Percentiles rank a stretch among this genome's conserved stretches.
These are phyloP conservation scores for Catalaphyllia jardinei DNA, from an alignment of 64 coral and sea anemone genomes.

Conservation along the genomic window DNA sequence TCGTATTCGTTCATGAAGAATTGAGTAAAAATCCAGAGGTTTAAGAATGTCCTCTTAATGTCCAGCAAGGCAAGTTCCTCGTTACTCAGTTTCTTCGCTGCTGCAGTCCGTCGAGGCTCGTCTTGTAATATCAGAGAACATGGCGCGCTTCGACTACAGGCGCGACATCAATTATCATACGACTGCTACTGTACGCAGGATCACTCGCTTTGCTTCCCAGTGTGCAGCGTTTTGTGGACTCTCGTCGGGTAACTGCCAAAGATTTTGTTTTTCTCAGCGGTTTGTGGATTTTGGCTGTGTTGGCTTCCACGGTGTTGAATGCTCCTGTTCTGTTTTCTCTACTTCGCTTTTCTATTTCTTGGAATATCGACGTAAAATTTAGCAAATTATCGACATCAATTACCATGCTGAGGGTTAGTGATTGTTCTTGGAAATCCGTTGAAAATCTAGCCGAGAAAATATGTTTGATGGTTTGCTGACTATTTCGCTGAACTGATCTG, in stretches of 20 bases:
- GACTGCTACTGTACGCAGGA: neutral
- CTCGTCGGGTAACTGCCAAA: neutral
- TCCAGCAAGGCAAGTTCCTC: neutral
- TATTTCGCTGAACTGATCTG: too few relatives aligned
- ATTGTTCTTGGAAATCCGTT: neutral
- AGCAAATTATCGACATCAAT: neutral
- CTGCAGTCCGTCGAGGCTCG: neutral
- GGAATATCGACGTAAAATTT: neutral
- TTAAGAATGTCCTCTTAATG: slow-evolving; percentile 22
- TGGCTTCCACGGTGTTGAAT: neutral
- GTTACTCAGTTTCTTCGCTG: neutral
- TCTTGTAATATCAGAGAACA: neutral
- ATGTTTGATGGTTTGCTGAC: neutral
- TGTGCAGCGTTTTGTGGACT: neutral
- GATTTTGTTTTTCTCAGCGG: neutral
- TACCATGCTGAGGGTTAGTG: neutral
- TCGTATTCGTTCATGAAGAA: neutral
- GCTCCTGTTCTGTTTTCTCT: neutral
- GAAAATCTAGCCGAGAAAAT: neutral
- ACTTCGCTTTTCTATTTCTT: neutral
- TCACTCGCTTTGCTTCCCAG: neutral
- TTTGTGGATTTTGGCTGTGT: neutral
- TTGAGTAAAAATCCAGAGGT: slow-evolving; percentile 2
- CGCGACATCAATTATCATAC: neutral
- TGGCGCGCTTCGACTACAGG: neutral